Evolutionary conservation across 2,113 vertebrate genomes (phyloP).

Genomic region (Megaceryle maxima): DNA sequence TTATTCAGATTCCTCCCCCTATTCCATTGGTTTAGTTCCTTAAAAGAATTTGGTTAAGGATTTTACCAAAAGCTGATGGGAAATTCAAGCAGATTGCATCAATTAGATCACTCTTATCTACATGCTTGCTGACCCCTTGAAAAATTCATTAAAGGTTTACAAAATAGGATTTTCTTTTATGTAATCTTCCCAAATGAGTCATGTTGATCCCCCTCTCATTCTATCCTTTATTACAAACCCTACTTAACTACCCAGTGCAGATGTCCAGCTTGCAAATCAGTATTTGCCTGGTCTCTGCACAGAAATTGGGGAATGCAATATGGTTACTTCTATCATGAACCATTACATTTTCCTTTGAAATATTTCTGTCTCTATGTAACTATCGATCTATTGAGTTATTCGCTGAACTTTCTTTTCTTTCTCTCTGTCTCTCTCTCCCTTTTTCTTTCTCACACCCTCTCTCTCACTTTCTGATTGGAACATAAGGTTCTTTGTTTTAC

Average conservation of each 20-base stretch:
- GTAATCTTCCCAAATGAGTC: constrained; percentile 20
- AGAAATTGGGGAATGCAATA: neutral
- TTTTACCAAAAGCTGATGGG: neutral
- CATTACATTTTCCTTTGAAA: neutral
- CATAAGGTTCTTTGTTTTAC: neutral
- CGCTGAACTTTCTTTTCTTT: neutral
- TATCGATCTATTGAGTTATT: neutral
- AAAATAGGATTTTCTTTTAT: constrained; percentile 1
- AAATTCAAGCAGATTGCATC: neutral
- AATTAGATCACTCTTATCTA: neutral
- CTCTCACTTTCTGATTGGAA: neutral
- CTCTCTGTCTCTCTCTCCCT: no score
- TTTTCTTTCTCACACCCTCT: no score
- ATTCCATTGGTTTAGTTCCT: neutral
- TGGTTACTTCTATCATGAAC: neutral
- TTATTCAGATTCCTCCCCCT: neutral
- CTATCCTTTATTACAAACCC: neutral
- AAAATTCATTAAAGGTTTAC: constrained; percentile 24
- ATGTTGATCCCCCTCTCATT: neutral
- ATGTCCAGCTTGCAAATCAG: neutral
- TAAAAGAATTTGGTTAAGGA: neutral
- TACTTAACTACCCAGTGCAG: constrained; percentile 2
- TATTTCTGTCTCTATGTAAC: neutral
- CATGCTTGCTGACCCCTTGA: neutral
- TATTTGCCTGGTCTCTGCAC: neutral